These are phyloP conservation scores for Sphaerophoria taeniata DNA, from an alignment of 2,888 invertebrate species.

Conservation along the genomic window DNA sequence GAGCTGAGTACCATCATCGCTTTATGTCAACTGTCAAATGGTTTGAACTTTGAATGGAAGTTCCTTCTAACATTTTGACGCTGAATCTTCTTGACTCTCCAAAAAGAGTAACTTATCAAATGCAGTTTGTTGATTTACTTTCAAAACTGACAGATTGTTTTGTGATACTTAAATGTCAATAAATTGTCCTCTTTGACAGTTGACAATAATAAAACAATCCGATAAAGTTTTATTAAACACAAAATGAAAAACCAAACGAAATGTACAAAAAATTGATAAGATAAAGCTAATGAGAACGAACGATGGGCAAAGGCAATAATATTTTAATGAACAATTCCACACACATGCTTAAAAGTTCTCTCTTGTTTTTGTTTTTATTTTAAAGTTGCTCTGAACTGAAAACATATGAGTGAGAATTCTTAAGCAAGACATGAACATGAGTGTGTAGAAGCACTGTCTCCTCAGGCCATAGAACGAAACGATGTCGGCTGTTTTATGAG, in stretches of 20 bases:
- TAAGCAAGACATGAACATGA: conserved; percentile 8
- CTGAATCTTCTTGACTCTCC: too few species aligned
- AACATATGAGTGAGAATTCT: conserved; percentile 58
- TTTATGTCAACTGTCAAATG: too few species aligned
- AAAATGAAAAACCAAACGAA: conserved; percentile 28
- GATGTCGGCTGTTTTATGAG: conserved; percentile 28
- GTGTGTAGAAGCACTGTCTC: conserved; percentile 48
- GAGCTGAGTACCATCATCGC: too few species aligned
- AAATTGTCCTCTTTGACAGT: conserved; percentile 43
- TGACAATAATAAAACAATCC: conserved; percentile 47
- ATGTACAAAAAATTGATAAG: conserved; percentile 60
- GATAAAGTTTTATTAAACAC: conserved; percentile 32
- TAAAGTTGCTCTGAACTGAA: conserved; percentile 22
- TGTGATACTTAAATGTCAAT: background rate
- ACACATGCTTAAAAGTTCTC: conserved; percentile 48
- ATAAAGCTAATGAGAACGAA: conserved; percentile 59
- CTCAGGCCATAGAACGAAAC: conserved; percentile 7
- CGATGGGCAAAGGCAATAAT: conserved; percentile 31
- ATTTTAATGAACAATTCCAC: background rate
- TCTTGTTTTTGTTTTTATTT: conserved; percentile 8
- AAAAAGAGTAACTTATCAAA: too few species aligned
- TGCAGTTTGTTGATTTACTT: too few species aligned
- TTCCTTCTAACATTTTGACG: too few species aligned
- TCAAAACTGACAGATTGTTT: too few species aligned
- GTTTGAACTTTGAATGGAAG: too few species aligned